phyloP scores from a whole-genome alignment of 2,888 invertebrate species.

The Epinotia ramella region DNA sequence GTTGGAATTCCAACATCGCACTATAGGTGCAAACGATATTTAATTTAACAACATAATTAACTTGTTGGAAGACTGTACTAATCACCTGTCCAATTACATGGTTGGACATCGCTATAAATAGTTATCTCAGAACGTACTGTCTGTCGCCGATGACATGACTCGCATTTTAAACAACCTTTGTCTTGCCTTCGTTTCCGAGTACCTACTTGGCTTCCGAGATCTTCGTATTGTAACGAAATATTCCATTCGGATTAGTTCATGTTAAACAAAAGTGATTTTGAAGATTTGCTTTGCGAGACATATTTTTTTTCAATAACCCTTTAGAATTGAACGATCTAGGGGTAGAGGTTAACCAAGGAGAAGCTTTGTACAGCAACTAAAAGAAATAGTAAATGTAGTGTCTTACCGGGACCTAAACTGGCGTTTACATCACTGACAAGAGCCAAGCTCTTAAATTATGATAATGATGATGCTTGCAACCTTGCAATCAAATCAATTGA shows the following conservation, averaged over 20 bases:
- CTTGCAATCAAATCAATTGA: no score
- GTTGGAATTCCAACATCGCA: background rate
- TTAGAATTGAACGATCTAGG: no score
- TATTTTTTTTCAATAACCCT: no score
- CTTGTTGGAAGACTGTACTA: slow-evolving; percentile 58
- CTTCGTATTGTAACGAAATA: slow-evolving; percentile 10
- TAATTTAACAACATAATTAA: slow-evolving; percentile 51
- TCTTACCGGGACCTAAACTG: no score
- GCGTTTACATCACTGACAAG: no score
- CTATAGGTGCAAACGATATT: slow-evolving; percentile 14
- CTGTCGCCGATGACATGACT: slow-evolving; percentile 54
- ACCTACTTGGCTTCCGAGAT: slow-evolving; percentile 36
- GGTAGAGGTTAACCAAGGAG: no score
- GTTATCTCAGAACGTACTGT: slow-evolving; percentile 58
- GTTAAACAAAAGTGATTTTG: background rate
- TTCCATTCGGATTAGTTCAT: slow-evolving; percentile 8
- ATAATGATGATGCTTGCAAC: no score
- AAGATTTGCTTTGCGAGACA: no score
- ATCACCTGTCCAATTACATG: slow-evolving; percentile 61
- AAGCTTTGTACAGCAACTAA: no score
- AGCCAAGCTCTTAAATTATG: no score
- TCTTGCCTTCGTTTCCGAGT: slow-evolving; percentile 43
- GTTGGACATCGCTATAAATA: slow-evolving; percentile 49
- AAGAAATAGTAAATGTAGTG: no score
- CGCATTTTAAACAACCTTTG: slow-evolving; percentile 55